phyloP scores from a whole-genome alignment of 2,113 vertebrate genomes.

The Cynopterus brachyotis region DNA sequence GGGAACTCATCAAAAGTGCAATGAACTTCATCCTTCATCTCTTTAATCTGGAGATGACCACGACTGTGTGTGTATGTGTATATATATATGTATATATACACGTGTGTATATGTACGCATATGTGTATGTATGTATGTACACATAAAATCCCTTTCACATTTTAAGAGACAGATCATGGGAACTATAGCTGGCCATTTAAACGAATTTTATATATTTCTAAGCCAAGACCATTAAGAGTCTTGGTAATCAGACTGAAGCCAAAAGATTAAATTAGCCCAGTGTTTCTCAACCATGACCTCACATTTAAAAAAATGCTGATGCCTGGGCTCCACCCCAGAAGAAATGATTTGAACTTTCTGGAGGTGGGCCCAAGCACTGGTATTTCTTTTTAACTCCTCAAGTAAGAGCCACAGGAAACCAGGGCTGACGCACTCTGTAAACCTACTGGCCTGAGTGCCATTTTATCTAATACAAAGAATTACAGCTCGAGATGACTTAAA shows the following conservation, averaged over 20 bases:
- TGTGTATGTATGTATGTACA: too few relatives aligned
- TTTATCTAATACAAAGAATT: not conserved
- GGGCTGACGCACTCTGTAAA: not conserved
- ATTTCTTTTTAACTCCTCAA: not conserved
- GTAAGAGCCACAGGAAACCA: constrained; percentile 26
- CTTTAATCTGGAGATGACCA: not conserved
- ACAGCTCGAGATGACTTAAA: not conserved
- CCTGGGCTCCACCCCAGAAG: constrained; percentile 56
- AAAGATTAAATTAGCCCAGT: constrained; percentile 71
- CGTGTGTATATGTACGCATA: too few relatives aligned
- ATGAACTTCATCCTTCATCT: not conserved
- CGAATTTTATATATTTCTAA: constrained; percentile 66
- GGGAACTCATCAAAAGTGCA: not conserved
- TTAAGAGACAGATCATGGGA: constrained; percentile 48
- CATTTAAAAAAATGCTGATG: constrained; percentile 18
- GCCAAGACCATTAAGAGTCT: constrained; percentile 63
- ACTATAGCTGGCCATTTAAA: constrained; percentile 52
- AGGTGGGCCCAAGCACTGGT: not conserved
- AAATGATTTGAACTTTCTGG: constrained; percentile 57
- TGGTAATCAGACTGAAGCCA: constrained; percentile 71
- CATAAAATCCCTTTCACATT: not conserved
- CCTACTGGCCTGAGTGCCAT: not conserved
- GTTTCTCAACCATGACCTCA: constrained; percentile 66
- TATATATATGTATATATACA: too few relatives aligned
- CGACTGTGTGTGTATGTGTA: not conserved